Percentiles rank a stretch among this genome's conserved stretches.
Conservation (phyloP, 2,797 vertebrate genomes). For the Schizopygopsis malacanthus region DNA sequence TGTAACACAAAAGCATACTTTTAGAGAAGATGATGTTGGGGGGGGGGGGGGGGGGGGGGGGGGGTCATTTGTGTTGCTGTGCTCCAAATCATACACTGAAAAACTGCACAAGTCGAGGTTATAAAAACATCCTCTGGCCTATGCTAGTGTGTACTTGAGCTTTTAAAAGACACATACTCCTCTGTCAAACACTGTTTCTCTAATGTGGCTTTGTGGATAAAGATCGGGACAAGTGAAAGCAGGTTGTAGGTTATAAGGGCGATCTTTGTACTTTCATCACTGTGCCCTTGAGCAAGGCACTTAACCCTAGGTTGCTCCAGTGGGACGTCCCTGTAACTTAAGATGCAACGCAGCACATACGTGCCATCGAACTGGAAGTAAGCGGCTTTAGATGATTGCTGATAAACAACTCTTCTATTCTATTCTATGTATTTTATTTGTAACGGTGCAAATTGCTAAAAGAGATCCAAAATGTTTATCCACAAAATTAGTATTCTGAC, state of each 20-base stretch:
- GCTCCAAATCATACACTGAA: not conserved
- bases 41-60: no score
- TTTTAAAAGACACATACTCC: not conserved
- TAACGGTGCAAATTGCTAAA: not conserved
- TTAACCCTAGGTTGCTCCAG: slow-evolving; percentile 36
- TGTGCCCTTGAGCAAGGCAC: slow-evolving; percentile 7
- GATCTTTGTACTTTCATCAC: slow-evolving; percentile 16
- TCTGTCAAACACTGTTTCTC: slow-evolving; percentile 13
- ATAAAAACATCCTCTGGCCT: not conserved
- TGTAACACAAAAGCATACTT: not conserved
- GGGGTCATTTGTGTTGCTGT: not conserved
- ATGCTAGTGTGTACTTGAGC: not conserved
- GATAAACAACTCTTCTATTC: not conserved
- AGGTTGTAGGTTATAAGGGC: slow-evolving; percentile 15
- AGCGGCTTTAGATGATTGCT: not conserved
- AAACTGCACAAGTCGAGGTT: not conserved
- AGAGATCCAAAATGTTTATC: not conserved
- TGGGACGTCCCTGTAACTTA: slow-evolving; percentile 25
- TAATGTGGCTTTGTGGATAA: slow-evolving; percentile 8
- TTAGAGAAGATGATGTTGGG: not conserved
- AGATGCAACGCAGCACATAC: not conserved
- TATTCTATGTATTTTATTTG: not conserved
- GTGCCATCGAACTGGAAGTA: not conserved
- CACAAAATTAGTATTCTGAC: not conserved
- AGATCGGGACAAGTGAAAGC: not conserved